Percentiles rank a stretch among this genome's conserved stretches.
Evolutionary conservation across 2,113 vertebrate species (phyloP).

Genomic region (Daphoenositta chrysoptera): DNA sequence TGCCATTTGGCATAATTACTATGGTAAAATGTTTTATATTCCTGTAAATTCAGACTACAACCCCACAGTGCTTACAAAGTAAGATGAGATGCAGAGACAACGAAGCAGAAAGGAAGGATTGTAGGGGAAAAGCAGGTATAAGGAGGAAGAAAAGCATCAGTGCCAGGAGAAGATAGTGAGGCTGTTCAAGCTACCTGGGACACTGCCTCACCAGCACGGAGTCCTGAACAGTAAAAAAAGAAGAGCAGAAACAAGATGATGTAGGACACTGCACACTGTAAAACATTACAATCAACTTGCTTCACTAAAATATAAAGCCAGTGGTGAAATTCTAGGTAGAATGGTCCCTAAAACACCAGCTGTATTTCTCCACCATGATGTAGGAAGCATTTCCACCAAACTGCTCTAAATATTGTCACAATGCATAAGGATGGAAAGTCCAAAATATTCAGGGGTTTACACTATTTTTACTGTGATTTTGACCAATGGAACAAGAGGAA

Average conservation of each 20-base stretch:
- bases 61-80: neutral
- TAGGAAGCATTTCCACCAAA: neutral
- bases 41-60: neutral
- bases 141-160: neutral
- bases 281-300: neutral
- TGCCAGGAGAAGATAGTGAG: neutral
- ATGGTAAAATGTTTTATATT: neutral
- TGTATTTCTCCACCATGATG: neutral
- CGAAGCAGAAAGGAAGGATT: neutral
- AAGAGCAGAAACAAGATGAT: neutral
- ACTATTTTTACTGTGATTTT: neutral
- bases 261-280: neutral
- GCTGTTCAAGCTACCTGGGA: neutral
- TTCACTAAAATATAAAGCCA: neutral
- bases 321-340: neutral
- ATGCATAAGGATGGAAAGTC: neutral
- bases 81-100: neutral
- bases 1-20: slow-evolving; percentile 7
- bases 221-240: neutral
- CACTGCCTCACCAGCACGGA: neutral
- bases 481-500: neutral
- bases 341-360: neutral
- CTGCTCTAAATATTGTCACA: neutral
- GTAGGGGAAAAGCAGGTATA: neutral
- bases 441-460: neutral